Evolutionary conservation across 1,140 invertebrate species (phyloP).

Genomic region (Mycetomoellerius zeteki): DNA sequence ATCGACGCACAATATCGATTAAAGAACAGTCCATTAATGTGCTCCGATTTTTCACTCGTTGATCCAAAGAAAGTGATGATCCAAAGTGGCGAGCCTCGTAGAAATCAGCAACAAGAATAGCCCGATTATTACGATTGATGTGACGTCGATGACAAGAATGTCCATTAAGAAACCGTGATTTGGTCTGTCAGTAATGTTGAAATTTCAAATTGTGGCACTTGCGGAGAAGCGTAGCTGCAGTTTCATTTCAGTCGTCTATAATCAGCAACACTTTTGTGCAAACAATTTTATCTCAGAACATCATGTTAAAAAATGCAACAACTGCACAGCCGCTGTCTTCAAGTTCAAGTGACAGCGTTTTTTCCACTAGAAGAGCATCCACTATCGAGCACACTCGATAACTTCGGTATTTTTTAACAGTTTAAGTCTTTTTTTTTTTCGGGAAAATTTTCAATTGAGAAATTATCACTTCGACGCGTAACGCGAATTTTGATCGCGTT

Average conservation of each 20-base stretch:
- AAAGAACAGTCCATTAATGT: constrained; percentile 38
- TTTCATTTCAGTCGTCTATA: not conserved
- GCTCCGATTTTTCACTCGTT: not conserved
- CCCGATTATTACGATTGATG: not conserved
- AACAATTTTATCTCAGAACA: not conserved
- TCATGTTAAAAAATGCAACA: not conserved
- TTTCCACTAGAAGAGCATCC: not conserved
- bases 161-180: not conserved
- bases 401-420: not conserved
- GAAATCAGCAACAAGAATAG: not conserved
- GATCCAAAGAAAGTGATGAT: constrained; percentile 20
- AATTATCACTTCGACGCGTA: constrained; percentile 3
- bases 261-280: not conserved
- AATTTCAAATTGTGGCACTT: not conserved
- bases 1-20: constrained; percentile 34
- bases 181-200: not conserved
- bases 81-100: not conserved
- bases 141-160: not conserved
- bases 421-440: not conserved
- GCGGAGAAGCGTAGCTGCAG: not conserved
- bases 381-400: not conserved
- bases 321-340: constrained; percentile 1
- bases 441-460: not conserved
- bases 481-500: not conserved
- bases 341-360: constrained; percentile 20